phyloP scores from a whole-genome alignment of 2,113 vertebrate species.

The Forbesichthys papilliferus region DNA sequence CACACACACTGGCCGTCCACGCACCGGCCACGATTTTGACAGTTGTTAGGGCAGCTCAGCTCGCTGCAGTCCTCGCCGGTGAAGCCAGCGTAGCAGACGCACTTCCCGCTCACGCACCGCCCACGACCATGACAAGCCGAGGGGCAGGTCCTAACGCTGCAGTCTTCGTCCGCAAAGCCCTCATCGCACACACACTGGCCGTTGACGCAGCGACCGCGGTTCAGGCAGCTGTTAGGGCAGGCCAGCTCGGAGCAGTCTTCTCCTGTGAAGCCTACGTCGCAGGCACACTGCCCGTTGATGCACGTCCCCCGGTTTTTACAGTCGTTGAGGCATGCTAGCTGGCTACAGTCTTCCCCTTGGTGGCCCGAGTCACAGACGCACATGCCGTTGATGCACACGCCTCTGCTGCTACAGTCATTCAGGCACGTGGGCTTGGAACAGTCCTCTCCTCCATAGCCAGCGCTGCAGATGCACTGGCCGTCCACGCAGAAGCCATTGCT shows the following conservation, averaged over 20 bases:
- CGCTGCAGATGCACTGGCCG: slow-evolving; percentile 82
- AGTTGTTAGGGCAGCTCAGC: slow-evolving; percentile 79
- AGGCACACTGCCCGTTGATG: slow-evolving; percentile 84
- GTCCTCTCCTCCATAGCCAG: slow-evolving; percentile 81
- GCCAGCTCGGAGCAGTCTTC: slow-evolving; percentile 83
- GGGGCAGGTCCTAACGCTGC: slow-evolving; percentile 80
- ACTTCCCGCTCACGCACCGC: slow-evolving; percentile 80
- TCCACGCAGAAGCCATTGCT: slow-evolving; percentile 78
- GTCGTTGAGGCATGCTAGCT: slow-evolving; percentile 81
- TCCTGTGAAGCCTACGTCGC: slow-evolving; percentile 78
- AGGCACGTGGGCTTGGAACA: slow-evolving; percentile 83
- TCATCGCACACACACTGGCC: slow-evolving; percentile 87
- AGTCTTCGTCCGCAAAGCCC: slow-evolving; percentile 82
- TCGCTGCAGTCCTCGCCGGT: slow-evolving; percentile 75
- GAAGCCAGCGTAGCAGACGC: slow-evolving; percentile 82
- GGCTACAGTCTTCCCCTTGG: slow-evolving; percentile 80
- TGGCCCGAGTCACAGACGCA: slow-evolving; percentile 84
- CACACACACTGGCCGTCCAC: slow-evolving; percentile 83
- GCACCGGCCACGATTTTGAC: slow-evolving; percentile 77
- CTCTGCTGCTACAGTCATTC: slow-evolving; percentile 77
- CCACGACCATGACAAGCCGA: slow-evolving; percentile 80
- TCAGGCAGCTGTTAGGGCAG: slow-evolving; percentile 82
- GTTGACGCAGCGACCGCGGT: slow-evolving; percentile 81
- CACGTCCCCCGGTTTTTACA: slow-evolving; percentile 84
- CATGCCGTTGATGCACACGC: slow-evolving; percentile 78